Evolutionary conservation across 2,888 invertebrate species (phyloP), one percentile per base, ranked within the genome.

Genomic region (Caenorhabditis imperialis): DNA sequence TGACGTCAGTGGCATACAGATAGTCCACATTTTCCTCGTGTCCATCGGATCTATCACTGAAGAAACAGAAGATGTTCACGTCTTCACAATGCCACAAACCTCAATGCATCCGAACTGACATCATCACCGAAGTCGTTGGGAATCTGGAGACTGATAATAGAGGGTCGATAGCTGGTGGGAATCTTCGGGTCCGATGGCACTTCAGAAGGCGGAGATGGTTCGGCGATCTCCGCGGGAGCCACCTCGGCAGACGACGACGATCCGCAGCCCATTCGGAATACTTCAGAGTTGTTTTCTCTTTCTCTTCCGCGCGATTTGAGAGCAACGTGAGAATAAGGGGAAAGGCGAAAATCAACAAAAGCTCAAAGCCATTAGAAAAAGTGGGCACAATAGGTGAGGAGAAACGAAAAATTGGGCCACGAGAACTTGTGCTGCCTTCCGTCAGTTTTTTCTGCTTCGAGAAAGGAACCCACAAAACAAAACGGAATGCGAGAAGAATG

Each of bases 1-100:
- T 81, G n/a, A 85, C 81, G 38, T 83, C 81, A 0, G 84, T 85
- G 7, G 78, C 79, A 54, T 81, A 84, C 30, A 85, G 30, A 22
- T 75, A 79, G 27, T 77, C 77, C 10, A 55, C 42, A 25, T 72
- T 72, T 18, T 77, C 75, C 18, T 73, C 58, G 23, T 77, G 73
- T 5, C 51, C 62, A 50, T 77, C 77, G 0, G 75, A 75, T 6
- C 73, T 71, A 22, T 79, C 79, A 50, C 79, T 79, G 38, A 25
- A 77, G 48, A 10, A 30, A 30, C n/a, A 16, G 40, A 40, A 40
- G 14, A 40, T 16, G 5, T 6, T 14, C 18, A 8, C 6, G 14
- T 7, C 7, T 16, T 40, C 6, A 5, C 16, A n/a, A 40, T 40
- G 6, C 14, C 18, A 30, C 10, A 40, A 3, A 69, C 78, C 78